Evolutionary conservation across 2,888 invertebrate genomes (phyloP), one percentile per base, ranked within the genome.

Genomic region (Nudaria mundana): DNA sequence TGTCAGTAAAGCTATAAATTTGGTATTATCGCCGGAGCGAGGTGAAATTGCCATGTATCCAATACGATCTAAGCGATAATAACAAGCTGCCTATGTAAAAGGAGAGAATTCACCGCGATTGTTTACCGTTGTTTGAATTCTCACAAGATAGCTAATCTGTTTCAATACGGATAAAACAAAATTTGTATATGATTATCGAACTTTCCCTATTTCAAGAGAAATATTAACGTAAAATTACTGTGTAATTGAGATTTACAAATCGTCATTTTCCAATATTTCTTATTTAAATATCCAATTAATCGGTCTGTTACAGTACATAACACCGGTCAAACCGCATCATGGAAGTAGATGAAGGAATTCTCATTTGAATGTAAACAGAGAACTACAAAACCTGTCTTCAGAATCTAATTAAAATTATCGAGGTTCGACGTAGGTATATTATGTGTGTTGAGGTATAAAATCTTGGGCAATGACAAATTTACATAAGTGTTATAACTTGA

Each of bases 111-210:
- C 60, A 56, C 53, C 37, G 44, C 67, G 57, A 79, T 78, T 80
- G 77, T 81, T 73, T 56, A 40, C 42, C 41, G 48, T 56, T 56
- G 66, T 75, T 78, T 75, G 67, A 63, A 68, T 81, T 82, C 81
- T 68, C 78, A 79, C 47, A 54, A 48, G 62, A 42, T 59, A 51
- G 41, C 56, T 65, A 52, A 43, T 40, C 46, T 46, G n/a, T n/a
- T n/a, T n/a, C n/a, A n/a, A n/a, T n/a, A n/a, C n/a, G n/a, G 54
- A 63, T 64, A 63, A 59, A 61, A 61, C 54, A 49, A 23, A 60
- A 64, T 66, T 71, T 64, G 57, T 18, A 59, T 54, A 60, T 56
- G 53, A 52, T 55, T 59, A 57, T 56, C 43, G 53, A 45, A 62
- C 68, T 70, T 70, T 75, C 70, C 59, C 56, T 48, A 48, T 48